Evolutionary conservation across 2,797 vertebrate genomes (phyloP).

Genomic region (Salarias fasciatus): DNA sequence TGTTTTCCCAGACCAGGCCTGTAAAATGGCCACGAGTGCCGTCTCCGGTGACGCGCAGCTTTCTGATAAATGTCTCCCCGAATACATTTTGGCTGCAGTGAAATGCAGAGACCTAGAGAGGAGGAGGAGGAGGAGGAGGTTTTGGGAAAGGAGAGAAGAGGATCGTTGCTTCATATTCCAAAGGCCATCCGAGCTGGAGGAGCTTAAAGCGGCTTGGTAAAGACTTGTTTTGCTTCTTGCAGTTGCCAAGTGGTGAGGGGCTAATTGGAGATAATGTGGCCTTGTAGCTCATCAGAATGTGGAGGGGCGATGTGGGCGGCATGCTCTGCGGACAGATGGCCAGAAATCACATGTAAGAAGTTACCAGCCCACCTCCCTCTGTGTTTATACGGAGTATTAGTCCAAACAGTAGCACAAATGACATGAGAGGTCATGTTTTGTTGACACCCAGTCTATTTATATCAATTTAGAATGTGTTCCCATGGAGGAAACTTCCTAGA

Average conservation of each 20-base stretch:
- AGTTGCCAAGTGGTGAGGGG: constrained; percentile 69
- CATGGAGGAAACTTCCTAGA: neutral
- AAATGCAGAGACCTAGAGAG: constrained; percentile 59
- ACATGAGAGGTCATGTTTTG: constrained; percentile 27
- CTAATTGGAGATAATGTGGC: constrained; percentile 71
- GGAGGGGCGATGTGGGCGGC: constrained; percentile 55
- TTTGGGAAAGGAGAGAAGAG: constrained; percentile 47
- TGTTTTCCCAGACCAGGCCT: constrained; percentile 63
- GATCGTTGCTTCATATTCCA: constrained; percentile 63
- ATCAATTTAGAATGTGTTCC: neutral
- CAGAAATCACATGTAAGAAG: constrained; percentile 52
- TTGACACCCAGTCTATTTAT: constrained; percentile 13
- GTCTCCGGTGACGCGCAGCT: constrained; percentile 56
- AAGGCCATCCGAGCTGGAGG: constrained; percentile 59
- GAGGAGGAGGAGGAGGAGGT: constrained; percentile 32
- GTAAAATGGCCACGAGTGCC: constrained; percentile 58
- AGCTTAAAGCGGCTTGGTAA: constrained; percentile 61
- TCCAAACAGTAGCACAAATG: constrained; percentile 37
- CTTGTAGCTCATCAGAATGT: constrained; percentile 66
- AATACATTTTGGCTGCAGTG: constrained; percentile 69
- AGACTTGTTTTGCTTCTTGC: constrained; percentile 66
- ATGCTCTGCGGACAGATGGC: constrained; percentile 55
- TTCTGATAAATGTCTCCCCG: constrained; percentile 70
- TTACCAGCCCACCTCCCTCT: constrained; percentile 22
- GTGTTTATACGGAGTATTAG: constrained; percentile 35